These are phyloP conservation scores for Diarsia dahlii DNA, from an alignment of 2,888 invertebrate species.

Conservation along the genomic window DNA sequence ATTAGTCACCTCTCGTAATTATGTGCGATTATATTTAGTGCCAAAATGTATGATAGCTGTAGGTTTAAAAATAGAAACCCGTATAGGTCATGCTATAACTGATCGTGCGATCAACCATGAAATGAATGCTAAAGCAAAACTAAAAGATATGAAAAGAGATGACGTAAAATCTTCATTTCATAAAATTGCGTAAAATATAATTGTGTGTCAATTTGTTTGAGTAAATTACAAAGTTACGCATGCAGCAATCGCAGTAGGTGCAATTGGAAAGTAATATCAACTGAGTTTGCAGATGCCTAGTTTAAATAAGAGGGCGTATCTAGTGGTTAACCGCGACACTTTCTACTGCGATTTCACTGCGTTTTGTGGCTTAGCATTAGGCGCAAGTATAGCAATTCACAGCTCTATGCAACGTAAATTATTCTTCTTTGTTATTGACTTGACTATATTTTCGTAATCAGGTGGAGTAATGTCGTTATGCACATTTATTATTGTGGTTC, in stretches of 20 bases:
- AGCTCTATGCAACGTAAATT: conserved; percentile 53
- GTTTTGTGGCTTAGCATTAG: conserved; percentile 73
- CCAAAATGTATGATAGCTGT: conserved; percentile 32
- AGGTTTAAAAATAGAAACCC: conserved; percentile 26
- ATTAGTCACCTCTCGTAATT: conserved; percentile 72
- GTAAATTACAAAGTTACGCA: conserved; percentile 53
- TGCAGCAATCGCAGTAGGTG: conserved; percentile 57
- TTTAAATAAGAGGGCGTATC: conserved; percentile 83
- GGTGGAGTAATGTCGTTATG: conserved; percentile 34
- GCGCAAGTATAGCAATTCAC: conserved; percentile 68
- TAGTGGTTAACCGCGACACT: conserved; percentile 82
- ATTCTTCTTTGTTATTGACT: conserved; percentile 62
- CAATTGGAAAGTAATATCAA: conserved; percentile 73
- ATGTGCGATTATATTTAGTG: conserved; percentile 48
- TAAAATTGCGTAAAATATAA: conserved; percentile 53
- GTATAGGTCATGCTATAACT: conserved; percentile 38
- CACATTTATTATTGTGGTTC: conserved; percentile 33
- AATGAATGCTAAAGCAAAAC: conserved; percentile 18
- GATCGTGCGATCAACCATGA: conserved; percentile 6
- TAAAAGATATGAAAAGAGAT: conserved; percentile 10
- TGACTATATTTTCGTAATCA: conserved; percentile 47
- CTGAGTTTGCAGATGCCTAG: conserved; percentile 76
- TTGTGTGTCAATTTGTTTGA: conserved; percentile 50
- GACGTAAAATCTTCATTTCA: conserved; percentile 10
- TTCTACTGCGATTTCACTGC: conserved; percentile 83